phyloP scores from a whole-genome alignment of 2,113 vertebrate genomes.

The Lota lota region DNA sequence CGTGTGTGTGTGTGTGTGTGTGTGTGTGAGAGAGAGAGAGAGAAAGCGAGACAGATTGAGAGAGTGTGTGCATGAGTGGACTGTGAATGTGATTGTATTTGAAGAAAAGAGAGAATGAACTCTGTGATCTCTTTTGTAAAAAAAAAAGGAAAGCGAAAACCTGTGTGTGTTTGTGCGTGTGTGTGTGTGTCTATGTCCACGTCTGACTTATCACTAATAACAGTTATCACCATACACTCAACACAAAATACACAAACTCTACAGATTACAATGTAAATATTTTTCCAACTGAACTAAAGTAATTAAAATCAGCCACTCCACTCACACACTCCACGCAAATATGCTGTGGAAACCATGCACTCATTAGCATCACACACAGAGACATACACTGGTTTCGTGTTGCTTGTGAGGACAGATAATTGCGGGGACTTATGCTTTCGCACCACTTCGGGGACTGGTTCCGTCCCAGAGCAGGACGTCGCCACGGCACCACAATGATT shows the following conservation, averaged over 20 bases:
- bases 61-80: conserved; percentile 13
- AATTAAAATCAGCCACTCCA: conserved; percentile 42
- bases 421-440: conserved; percentile 2
- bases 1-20: conserved; percentile 9
- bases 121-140: too few relatives aligned
- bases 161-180: too few relatives aligned
- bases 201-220: too few relatives aligned
- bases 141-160: too few relatives aligned
- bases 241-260: too few relatives aligned
- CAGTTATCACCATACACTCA: too few relatives aligned
- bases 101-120: conserved; percentile 10
- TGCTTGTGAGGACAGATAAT: conserved; percentile 14
- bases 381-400: conserved; percentile 22
- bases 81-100: conserved; percentile 51
- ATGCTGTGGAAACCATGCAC: conserved; percentile 15
- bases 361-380: conserved; percentile 16
- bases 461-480: conserved; percentile 19
- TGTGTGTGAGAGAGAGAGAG: conserved; percentile 24
- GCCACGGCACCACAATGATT: conserved; percentile 37
- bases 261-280: conserved; percentile 10
- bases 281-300: conserved; percentile 38
- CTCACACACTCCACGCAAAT: conserved; percentile 8
- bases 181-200: too few relatives aligned
- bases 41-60: conserved; percentile 38
- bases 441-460: conserved; percentile 18